Base-by-base conservation (phyloP, 2,888 invertebrate genomes). In the Phaedon cochleariae region DNA sequence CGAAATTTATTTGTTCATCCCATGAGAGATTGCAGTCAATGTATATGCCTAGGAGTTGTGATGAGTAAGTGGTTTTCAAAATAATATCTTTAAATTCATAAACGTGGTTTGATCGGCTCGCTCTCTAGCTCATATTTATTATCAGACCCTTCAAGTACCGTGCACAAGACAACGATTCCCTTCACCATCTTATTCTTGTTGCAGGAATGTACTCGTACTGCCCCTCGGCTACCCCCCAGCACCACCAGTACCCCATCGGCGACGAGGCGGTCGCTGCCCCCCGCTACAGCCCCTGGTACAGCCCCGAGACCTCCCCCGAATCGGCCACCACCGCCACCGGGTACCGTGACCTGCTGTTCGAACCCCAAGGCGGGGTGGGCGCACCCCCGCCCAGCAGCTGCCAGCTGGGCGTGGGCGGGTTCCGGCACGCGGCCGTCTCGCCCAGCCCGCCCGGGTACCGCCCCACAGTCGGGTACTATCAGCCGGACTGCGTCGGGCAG, bases 401-500 rank as follows among this genome's bases (percentile, higher is more conserved):
- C 72, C 85, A 85, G 73, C 74, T 85, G 53, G 37, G 82, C 52
- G 79, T 34, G 34, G 82, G 82, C 53, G 79, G 77, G 60, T 82
- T 81, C 69, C 69, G 81, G 84, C 87, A 70, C 84, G 85, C 80
- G 83, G 87, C 80, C 83, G 87, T 83, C 77, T 86, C 78, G 80
- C 86, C 68, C 81, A 87, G 69, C 84, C 85, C 83, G 81, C 87
- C 76, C 79, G 85, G 64, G 82, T 86, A 73, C 84, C 85, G 82
- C 83, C 85, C 87, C 61, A 85, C 87, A 74, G 71, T 87, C 67
- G 69, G 70, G 17, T 84, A 85, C 73, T 88, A 88, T 73, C 88
- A 88, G 74, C 88, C 88, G 79, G 87, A 89, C 71, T 89, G 88
- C 81, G 87, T 87, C 53, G 87, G 86, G 53, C 83, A 82, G 71